These are phyloP conservation scores for Romanogobio albipinnatus DNA, from an alignment of 2,113 vertebrate genomes.

Conservation along the genomic window DNA sequence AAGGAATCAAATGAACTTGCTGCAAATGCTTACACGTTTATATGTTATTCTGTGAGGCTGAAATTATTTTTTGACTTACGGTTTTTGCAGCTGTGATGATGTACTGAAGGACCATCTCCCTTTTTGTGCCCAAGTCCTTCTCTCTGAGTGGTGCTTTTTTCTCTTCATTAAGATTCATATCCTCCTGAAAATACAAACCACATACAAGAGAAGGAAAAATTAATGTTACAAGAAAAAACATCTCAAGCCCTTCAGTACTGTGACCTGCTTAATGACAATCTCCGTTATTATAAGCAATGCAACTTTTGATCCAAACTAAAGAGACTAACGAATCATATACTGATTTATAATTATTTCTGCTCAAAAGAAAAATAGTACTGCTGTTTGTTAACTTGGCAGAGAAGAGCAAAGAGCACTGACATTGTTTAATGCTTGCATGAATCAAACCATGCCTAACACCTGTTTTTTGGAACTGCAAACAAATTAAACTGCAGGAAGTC, in stretches of 20 bases:
- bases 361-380: not conserved
- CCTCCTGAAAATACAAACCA: constrained; percentile 82
- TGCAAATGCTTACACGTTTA: not conserved
- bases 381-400: not conserved
- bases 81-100: constrained; percentile 89
- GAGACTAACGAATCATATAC: not conserved
- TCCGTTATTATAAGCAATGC: not conserved
- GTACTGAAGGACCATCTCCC: constrained; percentile 97
- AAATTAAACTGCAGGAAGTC: constrained; percentile 17
- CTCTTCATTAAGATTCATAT: constrained; percentile 99
- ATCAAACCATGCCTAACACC: not conserved
- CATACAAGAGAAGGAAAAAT: not conserved
- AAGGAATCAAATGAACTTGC: not conserved
- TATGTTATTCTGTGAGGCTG: not conserved
- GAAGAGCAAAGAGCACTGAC: not conserved
- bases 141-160: constrained; percentile 93
- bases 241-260: not conserved
- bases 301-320: not conserved
- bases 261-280: not conserved
- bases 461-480: constrained; percentile 19
- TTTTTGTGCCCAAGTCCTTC: constrained; percentile 92
- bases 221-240: not conserved
- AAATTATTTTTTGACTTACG: constrained; percentile 78
- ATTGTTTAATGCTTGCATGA: not conserved
- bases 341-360: not conserved